Evolutionary conservation across 2,113 vertebrate species (phyloP), one percentile per base, ranked within the genome.

Genomic region (Gambusia affinis): DNA sequence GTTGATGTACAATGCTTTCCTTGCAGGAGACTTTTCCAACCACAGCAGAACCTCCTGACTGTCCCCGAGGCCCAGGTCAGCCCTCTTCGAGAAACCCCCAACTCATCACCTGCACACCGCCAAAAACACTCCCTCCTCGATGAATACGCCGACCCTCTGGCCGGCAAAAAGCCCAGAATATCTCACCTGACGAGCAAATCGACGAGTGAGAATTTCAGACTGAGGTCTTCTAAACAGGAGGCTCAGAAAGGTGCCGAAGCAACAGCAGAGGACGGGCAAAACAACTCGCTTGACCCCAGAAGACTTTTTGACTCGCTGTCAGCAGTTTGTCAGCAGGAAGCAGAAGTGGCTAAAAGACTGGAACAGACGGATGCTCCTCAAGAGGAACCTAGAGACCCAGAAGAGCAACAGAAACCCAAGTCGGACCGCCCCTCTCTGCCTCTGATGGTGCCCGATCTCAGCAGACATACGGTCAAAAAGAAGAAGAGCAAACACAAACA

Each of bases 111-210:
- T 5, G 94, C 95, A 1, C 96, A 96, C 75, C 83, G 73, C 8
- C 84, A 80, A 8, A 92, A 87, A 77, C 86, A 72, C 12, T 67
- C 82, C 27, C 70, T 76, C 0, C 88, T 91, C 3, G 80, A 92
- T 64, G 96, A 97, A 2, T 95, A 96, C 82, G 95, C 95, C 0
- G 96, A 98, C 80, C 96, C 96, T 0, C 67, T 96, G 79, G 88
- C 90, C 81, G 95, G 76, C 82, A 98, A 97, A 88, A 97, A 96
- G 81, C 95, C 95, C 70, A 86, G 97, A 82, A 95, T 98, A 60
- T 98, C 97, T 0, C 97, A 94, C 66, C 57, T 96, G 69, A 85
- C 94, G 3, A 93, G 94, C 82, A 94, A 95, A 73, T 78, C 88
- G 1, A 89, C 91, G 37, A 93, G 94, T 0, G 94, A 94, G 71